Percentiles rank a stretch among this genome's conserved stretches.
Conservation (phyloP, 2,113 vertebrate species). For the Dromas ardeola region DNA sequence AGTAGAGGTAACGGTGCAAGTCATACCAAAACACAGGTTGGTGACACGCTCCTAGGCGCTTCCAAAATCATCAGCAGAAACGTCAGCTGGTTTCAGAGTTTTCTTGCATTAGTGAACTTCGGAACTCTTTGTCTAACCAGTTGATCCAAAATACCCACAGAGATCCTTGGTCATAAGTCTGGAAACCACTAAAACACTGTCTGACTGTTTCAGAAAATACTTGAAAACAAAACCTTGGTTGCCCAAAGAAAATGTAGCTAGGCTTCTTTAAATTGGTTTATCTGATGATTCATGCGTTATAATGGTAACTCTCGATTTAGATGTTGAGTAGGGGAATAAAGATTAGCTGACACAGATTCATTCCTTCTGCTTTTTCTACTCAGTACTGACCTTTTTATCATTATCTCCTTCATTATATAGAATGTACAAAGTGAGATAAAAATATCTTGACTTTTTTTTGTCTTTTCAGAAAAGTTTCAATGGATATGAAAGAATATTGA, state of each 20-base stretch:
- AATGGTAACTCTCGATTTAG: neutral
- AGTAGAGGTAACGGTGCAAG: neutral
- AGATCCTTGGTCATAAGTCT: neutral
- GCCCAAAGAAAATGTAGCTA: neutral
- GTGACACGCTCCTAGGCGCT: neutral
- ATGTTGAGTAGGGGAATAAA: neutral
- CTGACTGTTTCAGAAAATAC: neutral
- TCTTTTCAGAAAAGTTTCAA: neutral
- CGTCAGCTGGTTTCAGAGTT: neutral
- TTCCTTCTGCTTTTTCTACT: neutral
- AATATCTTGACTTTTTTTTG: neutral
- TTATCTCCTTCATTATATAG: neutral
- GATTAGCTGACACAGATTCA: neutral
- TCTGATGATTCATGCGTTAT: neutral
- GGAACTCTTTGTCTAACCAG: neutral
- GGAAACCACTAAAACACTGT: neutral
- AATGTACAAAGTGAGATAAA: neutral
- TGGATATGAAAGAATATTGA: neutral
- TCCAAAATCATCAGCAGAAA: neutral
- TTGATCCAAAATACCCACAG: neutral
- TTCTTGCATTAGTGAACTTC: neutral
- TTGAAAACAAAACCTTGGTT: neutral
- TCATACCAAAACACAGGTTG: neutral
- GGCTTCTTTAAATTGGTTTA: neutral
- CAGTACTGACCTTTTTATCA: constrained; percentile 5